Percentiles rank a stretch among this genome's conserved stretches.
Conservation (phyloP, 2,113 vertebrate genomes). For the Lepisosteus oculatus region DNA sequence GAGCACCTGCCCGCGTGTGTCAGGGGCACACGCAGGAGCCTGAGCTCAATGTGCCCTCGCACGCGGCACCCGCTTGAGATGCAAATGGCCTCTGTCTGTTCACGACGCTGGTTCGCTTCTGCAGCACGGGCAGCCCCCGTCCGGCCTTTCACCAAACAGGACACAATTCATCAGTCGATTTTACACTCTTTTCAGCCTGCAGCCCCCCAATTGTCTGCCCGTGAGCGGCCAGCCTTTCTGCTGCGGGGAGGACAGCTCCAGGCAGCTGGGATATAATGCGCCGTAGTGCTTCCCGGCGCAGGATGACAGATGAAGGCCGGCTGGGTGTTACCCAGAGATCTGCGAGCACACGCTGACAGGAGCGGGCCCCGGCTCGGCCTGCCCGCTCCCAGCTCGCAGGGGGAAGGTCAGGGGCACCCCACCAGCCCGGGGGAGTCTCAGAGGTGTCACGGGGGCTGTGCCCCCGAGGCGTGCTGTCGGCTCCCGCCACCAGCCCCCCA, state of each 20-base stretch:
- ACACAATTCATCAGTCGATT: constrained; percentile 68
- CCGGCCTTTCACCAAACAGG: constrained; percentile 57
- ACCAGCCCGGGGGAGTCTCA: constrained; percentile 56
- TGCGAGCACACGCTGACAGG: constrained; percentile 34
- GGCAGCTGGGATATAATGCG: constrained; percentile 81
- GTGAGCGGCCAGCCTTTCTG: constrained; percentile 47
- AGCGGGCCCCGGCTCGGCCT: constrained; percentile 40
- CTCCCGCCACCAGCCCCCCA: constrained; percentile 47
- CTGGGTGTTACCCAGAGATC: constrained; percentile 20
- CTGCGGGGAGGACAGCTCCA: constrained; percentile 27
- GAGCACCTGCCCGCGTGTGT: too few species aligned
- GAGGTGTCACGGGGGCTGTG: constrained; percentile 60
- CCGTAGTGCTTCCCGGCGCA: constrained; percentile 59
- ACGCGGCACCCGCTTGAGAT: too few species aligned
- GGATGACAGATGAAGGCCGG: constrained; percentile 77
- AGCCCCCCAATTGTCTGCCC: constrained; percentile 52
- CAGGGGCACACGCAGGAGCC: too few species aligned
- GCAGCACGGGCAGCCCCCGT: constrained; percentile 62
- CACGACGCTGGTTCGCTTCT: constrained; percentile 30
- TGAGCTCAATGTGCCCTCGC: too few species aligned
- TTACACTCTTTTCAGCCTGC: constrained; percentile 71
- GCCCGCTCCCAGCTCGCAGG: constrained; percentile 34
- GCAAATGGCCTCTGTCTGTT: too few species aligned
- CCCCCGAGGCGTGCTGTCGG: constrained; percentile 55
- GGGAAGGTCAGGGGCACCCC: constrained; percentile 61